Conservation (phyloP, 2,888 invertebrate species). For the Cryptus armator region DNA sequence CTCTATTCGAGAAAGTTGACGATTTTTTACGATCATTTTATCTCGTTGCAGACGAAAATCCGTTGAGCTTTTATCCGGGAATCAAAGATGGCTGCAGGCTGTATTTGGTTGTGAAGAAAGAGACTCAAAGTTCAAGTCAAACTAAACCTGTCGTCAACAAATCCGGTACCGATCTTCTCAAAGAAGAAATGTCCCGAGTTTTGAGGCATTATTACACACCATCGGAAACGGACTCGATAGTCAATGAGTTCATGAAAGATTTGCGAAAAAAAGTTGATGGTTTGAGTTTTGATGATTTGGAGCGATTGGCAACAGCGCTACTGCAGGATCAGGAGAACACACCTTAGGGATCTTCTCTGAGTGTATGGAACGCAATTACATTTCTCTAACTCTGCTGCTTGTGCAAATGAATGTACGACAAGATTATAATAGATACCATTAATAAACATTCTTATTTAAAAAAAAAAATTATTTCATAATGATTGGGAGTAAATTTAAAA, state of each 20-base stretch:
- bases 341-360: conserved; percentile 71
- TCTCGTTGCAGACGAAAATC: conserved; percentile 88
- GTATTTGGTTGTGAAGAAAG: conserved; percentile 90
- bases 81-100: conserved; percentile 92
- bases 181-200: conserved; percentile 87
- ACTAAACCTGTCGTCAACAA: conserved; percentile 71
- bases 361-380: neutral
- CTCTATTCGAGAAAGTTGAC: neutral
- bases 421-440: conserved; percentile 7
- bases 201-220: conserved; percentile 89
- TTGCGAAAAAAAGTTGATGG: conserved; percentile 86
- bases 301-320: conserved; percentile 88
- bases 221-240: conserved; percentile 88
- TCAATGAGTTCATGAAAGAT: conserved; percentile 87
- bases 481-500: neutral
- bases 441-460: conserved; percentile 13
- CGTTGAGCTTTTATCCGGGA: conserved; percentile 89
- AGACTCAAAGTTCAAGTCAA: conserved; percentile 78
- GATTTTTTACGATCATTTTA: neutral
- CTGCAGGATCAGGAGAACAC: conserved; percentile 90
- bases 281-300: conserved; percentile 88
- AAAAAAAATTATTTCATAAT: neutral
- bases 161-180: conserved; percentile 85
- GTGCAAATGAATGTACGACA: neutral
- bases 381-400: neutral